A percentile compares a stretch with the other conserved stretches of the same genome.
phyloP scores from a whole-genome alignment of 2,113 vertebrate species.

The Bos javanicus region DNA sequence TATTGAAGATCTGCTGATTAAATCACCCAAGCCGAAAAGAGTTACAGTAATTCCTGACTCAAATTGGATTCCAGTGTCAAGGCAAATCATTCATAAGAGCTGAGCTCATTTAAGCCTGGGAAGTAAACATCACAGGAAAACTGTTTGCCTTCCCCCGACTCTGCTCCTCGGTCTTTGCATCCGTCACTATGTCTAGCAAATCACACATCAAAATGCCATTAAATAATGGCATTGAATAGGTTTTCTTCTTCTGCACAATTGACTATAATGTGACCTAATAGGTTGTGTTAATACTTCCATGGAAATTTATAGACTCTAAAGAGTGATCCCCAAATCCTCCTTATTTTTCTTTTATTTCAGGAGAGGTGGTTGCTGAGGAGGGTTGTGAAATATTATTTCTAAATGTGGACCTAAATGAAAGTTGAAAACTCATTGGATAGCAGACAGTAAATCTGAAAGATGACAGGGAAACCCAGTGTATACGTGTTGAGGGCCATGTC shows the following conservation, averaged over 20 bases:
- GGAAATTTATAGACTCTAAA: constrained; percentile 14
- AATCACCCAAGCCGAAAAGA: constrained; percentile 27
- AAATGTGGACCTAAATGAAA: background rate
- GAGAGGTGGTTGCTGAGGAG: background rate
- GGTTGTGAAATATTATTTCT: background rate
- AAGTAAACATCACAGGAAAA: constrained; percentile 18
- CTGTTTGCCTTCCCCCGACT: background rate
- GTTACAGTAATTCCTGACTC: constrained; percentile 14
- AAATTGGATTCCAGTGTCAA: constrained; percentile 45
- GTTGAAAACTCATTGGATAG: background rate
- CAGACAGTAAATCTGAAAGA: background rate
- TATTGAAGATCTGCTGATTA: constrained; percentile 15
- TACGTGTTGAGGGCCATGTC: background rate
- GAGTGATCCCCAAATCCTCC: background rate
- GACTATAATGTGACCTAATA: constrained; percentile 33
- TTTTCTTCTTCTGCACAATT: background rate
- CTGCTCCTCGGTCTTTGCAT: constrained; percentile 7
- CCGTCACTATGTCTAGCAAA: constrained; percentile 20
- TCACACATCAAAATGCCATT: constrained; percentile 44
- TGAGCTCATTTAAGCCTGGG: constrained; percentile 42
- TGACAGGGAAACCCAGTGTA: accelerated
- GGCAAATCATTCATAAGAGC: constrained; percentile 24
- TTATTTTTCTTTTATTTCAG: constrained; percentile 7
- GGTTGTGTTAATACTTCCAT: constrained; percentile 37
- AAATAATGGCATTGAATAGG: background rate